Base-by-base conservation (phyloP, 2,888 invertebrate genomes). In the Cenopis cana region DNA sequence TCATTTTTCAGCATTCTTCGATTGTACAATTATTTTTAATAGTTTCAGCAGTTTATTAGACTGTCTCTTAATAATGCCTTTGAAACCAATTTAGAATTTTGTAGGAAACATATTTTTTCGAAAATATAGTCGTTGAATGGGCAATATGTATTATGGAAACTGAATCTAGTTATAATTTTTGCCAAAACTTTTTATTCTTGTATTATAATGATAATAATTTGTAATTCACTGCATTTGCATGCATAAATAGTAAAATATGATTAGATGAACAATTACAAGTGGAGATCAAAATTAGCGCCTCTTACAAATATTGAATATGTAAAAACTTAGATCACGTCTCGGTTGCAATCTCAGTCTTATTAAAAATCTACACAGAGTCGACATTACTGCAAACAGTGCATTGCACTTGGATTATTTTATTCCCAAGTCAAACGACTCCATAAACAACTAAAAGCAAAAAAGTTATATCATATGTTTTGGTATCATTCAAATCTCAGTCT, bases 1-100 rank as follows among this genome's bases (percentile, higher is more conserved):
- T 86, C 85, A 82, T 91, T 88, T 84, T 84, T 87, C 80, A 80
- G 73, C 73, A 77, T 78, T 78, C 78, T 76, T 73, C 74, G 75
- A 61, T 55, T 66, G 61, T 50, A 33, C 24, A 64, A 64, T 70
- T 55, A 29, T 50, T 71, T 67, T 61, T 59, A 61, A 64, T 54
- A 64, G 64, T 54, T 64, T 38, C 52, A n/a, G 59, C 29, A 18
- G 56, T 55, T 66, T 71, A 49, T 70, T 33, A 38, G 57, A 49
- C 33, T 69, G 36, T 64, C 20, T 18, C 64, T 64, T 38, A 54
- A 52, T 64, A 54, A 64, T 64, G 20, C 24, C 14, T 61, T 52
- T 54, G 18, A 18, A 24, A 38, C 38, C 36, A 18, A 10, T 52
- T 52, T 54, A 52, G 46, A 60, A 14, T 29, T 60, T n/a, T 60